Evolutionary conservation across 2,888 invertebrate genomes (phyloP).

Genomic region (Dryocosmus kuriphilus): DNA sequence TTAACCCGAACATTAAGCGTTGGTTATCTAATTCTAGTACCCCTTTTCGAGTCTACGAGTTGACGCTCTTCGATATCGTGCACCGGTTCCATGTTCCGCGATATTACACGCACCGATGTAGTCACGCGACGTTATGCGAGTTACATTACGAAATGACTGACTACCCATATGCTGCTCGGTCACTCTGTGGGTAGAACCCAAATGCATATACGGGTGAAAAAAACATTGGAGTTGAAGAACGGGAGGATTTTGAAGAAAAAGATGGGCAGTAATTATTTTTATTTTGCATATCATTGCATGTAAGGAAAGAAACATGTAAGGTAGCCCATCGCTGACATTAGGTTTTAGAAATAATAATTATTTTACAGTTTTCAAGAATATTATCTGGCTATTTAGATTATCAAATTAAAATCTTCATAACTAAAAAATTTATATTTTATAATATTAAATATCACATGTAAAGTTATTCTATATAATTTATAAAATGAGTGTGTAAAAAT

Average conservation of each 20-base stretch:
- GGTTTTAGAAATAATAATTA: no score
- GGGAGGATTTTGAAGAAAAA: background rate
- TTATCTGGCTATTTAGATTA: no score
- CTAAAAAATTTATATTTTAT: no score
- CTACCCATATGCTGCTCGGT: slow-evolving; percentile 34
- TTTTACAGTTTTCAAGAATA: no score
- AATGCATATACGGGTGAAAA: slow-evolving; percentile 29
- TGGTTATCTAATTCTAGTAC: slow-evolving; percentile 34
- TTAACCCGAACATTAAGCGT: slow-evolving; percentile 26
- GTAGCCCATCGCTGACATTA: no score
- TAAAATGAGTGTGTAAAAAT: no score
- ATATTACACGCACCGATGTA: slow-evolving; percentile 47
- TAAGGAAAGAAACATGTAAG: background rate
- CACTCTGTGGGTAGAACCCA: background rate
- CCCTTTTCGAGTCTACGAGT: slow-evolving; percentile 31
- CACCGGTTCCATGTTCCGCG: slow-evolving; percentile 42
- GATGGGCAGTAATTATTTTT: background rate
- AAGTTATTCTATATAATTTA: no score
- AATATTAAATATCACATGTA: no score
- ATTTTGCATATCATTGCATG: background rate
- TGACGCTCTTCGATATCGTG: slow-evolving; percentile 40
- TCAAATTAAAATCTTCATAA: no score
- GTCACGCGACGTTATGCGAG: slow-evolving; percentile 54
- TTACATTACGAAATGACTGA: slow-evolving; percentile 53
- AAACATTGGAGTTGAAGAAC: background rate